Evolutionary conservation across 2,888 invertebrate genomes (phyloP).

Genomic region (Drosophila macrospina): DNA sequence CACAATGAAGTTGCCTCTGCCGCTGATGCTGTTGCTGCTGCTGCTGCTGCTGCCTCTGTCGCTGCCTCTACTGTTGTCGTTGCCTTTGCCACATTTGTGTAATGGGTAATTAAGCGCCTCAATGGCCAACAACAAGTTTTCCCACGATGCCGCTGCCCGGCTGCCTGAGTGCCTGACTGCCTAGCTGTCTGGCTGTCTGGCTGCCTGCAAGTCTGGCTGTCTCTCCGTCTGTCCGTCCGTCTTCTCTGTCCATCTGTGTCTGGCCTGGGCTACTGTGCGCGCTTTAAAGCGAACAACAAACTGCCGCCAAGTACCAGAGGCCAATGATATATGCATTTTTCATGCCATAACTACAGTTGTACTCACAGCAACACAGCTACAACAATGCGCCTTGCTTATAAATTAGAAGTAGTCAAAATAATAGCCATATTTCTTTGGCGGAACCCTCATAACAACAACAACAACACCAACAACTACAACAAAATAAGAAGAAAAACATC

Average conservation of each 20-base stretch:
- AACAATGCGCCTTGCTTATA: constrained; percentile 70
- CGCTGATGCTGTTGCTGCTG: not conserved
- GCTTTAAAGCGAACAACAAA: constrained; percentile 67
- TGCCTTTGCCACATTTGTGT: constrained; percentile 67
- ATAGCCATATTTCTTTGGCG: constrained; percentile 75
- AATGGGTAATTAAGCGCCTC: constrained; percentile 78
- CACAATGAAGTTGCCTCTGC: constrained; percentile 26
- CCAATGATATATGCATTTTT: constrained; percentile 81
- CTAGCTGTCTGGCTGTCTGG: not conserved
- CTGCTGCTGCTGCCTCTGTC: constrained; percentile 16
- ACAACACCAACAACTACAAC: not conserved
- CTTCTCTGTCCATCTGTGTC: constrained; percentile 1
- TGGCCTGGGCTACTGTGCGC: constrained; percentile 69
- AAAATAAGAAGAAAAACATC: not conserved
- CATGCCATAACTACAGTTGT: constrained; percentile 55
- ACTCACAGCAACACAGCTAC: constrained; percentile 12
- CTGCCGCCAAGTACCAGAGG: constrained; percentile 74
- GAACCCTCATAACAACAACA: constrained; percentile 42
- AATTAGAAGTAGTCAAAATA: constrained; percentile 81
- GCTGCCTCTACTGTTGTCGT: constrained; percentile 2
- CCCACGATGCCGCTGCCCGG: constrained; percentile 69
- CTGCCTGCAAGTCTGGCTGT: too few relatives aligned
- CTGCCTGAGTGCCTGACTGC: constrained; percentile 9
- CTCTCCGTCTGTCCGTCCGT: not conserved
- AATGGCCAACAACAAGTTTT: constrained; percentile 64